Evolutionary conservation across 2,113 vertebrate species (phyloP).

Genomic region (Dicrurus megarhynchus): DNA sequence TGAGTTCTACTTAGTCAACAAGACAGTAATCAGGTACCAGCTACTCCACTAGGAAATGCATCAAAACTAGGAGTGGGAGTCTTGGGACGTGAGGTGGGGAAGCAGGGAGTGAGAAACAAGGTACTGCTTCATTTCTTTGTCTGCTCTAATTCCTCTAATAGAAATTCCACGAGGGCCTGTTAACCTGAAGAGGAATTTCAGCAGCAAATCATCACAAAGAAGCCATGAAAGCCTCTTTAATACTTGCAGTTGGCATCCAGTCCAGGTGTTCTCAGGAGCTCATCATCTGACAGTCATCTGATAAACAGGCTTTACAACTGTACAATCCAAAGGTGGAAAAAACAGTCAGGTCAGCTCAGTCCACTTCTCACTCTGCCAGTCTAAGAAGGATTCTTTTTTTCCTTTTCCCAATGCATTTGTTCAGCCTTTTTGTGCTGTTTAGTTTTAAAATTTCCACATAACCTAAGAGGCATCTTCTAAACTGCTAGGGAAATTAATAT

Average conservation of each 20-base stretch:
- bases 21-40: neutral
- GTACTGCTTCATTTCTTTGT: neutral
- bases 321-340: neutral
- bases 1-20: neutral
- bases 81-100: neutral
- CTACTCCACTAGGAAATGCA: neutral
- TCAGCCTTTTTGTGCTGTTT: neutral
- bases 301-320: neutral
- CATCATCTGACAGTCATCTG: neutral
- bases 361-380: neutral
- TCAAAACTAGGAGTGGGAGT: neutral
- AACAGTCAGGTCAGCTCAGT: neutral
- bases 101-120: neutral
- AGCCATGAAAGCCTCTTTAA: neutral
- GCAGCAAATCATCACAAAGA: neutral
- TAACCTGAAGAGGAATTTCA: conserved; percentile 1
- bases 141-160: neutral
- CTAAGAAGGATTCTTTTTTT: neutral
- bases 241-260: neutral
- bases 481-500: neutral
- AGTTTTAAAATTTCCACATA: neutral
- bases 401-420: neutral
- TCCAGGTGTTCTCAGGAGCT: neutral
- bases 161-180: neutral
- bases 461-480: neutral